Percentiles rank a stretch among this genome's conserved stretches.
phyloP scores from a whole-genome alignment of 2,113 vertebrate genomes.

The Crypturellus undulatus region DNA sequence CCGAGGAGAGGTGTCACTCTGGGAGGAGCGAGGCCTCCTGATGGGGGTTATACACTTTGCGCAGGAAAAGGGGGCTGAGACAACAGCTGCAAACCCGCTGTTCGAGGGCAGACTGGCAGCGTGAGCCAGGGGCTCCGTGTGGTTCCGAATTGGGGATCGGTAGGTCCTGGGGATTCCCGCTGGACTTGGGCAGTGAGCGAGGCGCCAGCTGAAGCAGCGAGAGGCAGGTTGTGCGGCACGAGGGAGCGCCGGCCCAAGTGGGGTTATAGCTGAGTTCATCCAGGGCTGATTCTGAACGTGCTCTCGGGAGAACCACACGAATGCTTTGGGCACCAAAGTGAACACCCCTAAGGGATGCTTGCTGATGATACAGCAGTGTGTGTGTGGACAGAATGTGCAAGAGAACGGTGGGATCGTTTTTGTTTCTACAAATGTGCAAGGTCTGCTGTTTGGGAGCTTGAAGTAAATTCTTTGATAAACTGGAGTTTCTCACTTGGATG shows the following conservation, averaged over 20 bases:
- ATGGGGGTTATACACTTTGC: neutral
- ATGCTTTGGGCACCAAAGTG: neutral
- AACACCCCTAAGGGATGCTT: neutral
- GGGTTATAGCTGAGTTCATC: neutral
- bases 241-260: neutral
- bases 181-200: neutral
- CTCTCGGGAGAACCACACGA: neutral
- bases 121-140: fast-evolving
- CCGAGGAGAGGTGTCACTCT: neutral
- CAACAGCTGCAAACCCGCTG: neutral
- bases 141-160: neutral
- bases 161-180: neutral
- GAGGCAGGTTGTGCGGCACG: neutral
- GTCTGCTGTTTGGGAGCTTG: neutral
- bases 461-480: neutral
- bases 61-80: neutral
- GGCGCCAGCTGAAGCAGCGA: too few species aligned
- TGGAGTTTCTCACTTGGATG: neutral
- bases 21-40: neutral
- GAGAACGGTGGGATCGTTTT: neutral
- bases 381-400: neutral
- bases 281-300: neutral
- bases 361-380: neutral
- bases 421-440: fast-evolving
- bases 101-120: neutral